Conservation (phyloP, 2,113 vertebrate species). For the Aptenodytes forsteri region DNA sequence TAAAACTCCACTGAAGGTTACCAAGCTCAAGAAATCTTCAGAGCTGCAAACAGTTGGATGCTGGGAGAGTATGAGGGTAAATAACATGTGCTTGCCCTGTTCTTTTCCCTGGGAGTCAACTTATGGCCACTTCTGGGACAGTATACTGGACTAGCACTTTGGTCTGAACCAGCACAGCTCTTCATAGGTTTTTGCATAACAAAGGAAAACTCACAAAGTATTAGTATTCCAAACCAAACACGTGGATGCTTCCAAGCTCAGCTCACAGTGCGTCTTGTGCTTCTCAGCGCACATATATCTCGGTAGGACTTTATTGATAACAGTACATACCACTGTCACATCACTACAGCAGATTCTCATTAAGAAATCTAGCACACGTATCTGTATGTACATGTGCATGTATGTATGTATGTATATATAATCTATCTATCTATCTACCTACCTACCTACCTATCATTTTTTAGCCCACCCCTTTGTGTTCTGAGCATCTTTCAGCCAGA, state of each 20-base stretch:
- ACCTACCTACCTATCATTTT: background rate
- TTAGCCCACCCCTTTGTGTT: background rate
- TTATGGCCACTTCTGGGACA: background rate
- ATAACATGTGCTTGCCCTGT: background rate
- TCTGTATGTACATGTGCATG: background rate
- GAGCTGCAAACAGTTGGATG: background rate
- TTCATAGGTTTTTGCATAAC: background rate
- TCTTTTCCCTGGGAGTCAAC: background rate
- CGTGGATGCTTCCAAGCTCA: background rate
- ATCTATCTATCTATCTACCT: background rate
- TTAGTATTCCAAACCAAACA: background rate
- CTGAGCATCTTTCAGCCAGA: background rate
- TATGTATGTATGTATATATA: background rate
- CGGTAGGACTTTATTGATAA: background rate
- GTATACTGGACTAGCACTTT: background rate
- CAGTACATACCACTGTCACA: background rate
- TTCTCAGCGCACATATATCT: background rate
- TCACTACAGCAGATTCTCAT: background rate
- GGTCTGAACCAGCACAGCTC: background rate
- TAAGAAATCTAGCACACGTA: background rate
- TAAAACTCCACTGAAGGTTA: background rate
- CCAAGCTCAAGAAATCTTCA: background rate
- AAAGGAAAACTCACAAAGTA: background rate
- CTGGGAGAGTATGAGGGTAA: background rate
- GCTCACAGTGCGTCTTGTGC: rapidly evolving